phyloP scores from a whole-genome alignment of 1,140 invertebrate species.

The Aleiodes sp. region DNA sequence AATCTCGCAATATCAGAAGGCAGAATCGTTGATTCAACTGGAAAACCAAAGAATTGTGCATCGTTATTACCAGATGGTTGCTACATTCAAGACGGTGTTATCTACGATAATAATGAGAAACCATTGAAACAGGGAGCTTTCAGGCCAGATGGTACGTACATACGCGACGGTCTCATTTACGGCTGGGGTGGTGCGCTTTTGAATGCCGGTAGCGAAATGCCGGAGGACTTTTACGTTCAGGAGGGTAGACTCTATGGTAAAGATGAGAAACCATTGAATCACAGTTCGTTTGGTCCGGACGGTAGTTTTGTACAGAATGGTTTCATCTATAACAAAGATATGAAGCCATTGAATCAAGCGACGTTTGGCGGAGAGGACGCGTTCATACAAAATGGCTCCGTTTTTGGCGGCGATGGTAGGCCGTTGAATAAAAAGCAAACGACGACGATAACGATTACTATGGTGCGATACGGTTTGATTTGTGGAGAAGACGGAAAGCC shows the following conservation, averaged over 20 bases:
- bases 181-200: constrained; percentile 57
- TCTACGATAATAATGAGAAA: constrained; percentile 54
- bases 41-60: constrained; percentile 52
- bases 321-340: constrained; percentile 54
- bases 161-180: constrained; percentile 57
- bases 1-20: constrained; percentile 54
- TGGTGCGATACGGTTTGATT: constrained; percentile 57
- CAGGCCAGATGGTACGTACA: constrained; percentile 56
- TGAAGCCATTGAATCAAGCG: constrained; percentile 51
- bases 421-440: constrained; percentile 50
- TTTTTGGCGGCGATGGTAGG: constrained; percentile 51
- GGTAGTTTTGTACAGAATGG: constrained; percentile 58
- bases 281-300: constrained; percentile 54
- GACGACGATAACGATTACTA: constrained; percentile 48
- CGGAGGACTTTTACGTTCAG: constrained; percentile 51
- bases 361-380: constrained; percentile 56
- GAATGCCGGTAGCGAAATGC: constrained; percentile 55
- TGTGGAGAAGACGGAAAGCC: constrained; percentile 57
- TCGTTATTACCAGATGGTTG: constrained; percentile 59
- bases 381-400: constrained; percentile 54
- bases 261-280: constrained; percentile 56
- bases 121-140: constrained; percentile 58
- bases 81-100: constrained; percentile 57
- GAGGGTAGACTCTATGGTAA: constrained; percentile 56
- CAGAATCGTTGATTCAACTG: constrained; percentile 55